A percentile compares a stretch with the other conserved stretches of the same genome.
Evolutionary conservation across 2,797 vertebrate species (phyloP).

Genomic region (Hephaestus fuliginosus): DNA sequence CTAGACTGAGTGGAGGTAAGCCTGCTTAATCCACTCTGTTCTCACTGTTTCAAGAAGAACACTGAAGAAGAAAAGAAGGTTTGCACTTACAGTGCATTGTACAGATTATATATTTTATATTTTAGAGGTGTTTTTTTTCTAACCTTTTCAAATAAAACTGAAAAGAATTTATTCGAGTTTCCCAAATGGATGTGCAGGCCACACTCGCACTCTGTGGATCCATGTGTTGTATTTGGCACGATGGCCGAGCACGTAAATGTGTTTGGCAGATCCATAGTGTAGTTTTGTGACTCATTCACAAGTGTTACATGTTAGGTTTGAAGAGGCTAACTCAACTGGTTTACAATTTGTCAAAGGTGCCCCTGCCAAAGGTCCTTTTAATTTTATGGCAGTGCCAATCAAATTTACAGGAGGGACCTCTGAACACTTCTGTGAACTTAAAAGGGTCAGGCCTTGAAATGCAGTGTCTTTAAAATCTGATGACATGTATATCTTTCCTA

Average conservation of each 20-base stretch:
- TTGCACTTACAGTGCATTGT: neutral
- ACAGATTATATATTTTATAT: conserved; percentile 39
- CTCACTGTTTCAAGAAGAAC: neutral
- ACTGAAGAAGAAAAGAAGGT: neutral
- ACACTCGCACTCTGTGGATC: conserved; percentile 50
- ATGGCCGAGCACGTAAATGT: conserved; percentile 64
- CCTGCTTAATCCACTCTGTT: neutral
- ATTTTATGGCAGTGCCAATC: conserved; percentile 70
- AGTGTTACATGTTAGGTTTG: conserved; percentile 72
- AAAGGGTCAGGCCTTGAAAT: conserved; percentile 55
- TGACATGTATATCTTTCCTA: conserved; percentile 74
- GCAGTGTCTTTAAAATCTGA: conserved; percentile 56
- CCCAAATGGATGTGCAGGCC: conserved; percentile 43
- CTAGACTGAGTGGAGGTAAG: neutral
- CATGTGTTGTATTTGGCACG: conserved; percentile 71
- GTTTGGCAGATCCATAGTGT: conserved; percentile 68
- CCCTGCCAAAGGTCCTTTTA: conserved; percentile 64
- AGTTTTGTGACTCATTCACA: conserved; percentile 73
- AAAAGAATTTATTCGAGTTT: conserved; percentile 34
- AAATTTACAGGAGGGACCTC: conserved; percentile 69
- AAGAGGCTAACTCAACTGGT: conserved; percentile 62
- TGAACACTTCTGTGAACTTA: conserved; percentile 55
- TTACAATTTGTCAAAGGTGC: conserved; percentile 72
- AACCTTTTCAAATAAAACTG: conserved; percentile 34
- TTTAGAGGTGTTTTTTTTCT: conserved; percentile 22